phyloP scores from a whole-genome alignment of 2,797 vertebrate species.

The Craterocephalus amniculus region DNA sequence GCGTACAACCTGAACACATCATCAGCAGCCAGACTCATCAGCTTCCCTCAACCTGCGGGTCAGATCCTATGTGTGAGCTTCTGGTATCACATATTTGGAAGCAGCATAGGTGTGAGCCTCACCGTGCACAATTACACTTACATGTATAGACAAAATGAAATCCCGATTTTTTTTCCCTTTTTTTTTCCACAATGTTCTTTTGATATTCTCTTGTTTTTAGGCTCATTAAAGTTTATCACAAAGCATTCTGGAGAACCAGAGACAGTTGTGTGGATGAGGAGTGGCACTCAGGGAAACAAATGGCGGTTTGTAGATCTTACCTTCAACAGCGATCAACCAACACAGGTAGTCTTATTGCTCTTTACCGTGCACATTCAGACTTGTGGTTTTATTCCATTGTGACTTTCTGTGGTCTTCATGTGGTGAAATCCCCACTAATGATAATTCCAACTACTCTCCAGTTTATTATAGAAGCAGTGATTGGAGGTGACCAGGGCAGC shows the following conservation, averaged over 20 bases:
- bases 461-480: constrained; percentile 81
- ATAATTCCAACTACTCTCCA: constrained; percentile 40
- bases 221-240: constrained; percentile 78
- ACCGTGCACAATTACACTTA: background rate
- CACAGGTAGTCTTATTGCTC: constrained; percentile 71
- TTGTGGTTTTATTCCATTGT: background rate
- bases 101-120: constrained; percentile 76
- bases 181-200: background rate
- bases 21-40: constrained; percentile 74
- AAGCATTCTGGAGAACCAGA: constrained; percentile 65
- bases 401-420: background rate
- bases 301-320: constrained; percentile 83
- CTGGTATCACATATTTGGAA: constrained; percentile 82
- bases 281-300: constrained; percentile 83
- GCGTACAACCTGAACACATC: background rate
- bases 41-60: constrained; percentile 66
- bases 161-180: background rate
- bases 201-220: constrained; percentile 47
- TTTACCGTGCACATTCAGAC: background rate
- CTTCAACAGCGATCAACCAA: constrained; percentile 69
- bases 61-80: constrained; percentile 79
- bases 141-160: background rate
- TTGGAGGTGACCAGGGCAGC: constrained; percentile 70
- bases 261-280: constrained; percentile 78
- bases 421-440: background rate